phyloP scores from a whole-genome alignment of 2,888 invertebrate genomes.

The Lasioglossum leucozonium region DNA sequence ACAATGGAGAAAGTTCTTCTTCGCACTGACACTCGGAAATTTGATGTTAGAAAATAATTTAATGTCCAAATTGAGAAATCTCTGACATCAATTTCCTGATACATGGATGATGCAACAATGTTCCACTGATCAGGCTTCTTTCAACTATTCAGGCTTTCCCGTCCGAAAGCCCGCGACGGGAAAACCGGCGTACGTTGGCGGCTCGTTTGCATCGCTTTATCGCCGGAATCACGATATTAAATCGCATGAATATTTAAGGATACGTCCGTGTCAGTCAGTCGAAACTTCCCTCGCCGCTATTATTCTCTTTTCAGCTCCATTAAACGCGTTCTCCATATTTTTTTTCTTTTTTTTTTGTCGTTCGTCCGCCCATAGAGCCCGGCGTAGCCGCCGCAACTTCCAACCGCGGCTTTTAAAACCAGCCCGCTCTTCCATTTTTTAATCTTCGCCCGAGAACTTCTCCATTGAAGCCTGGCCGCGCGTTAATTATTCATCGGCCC shows the following conservation, averaged over 20 bases:
- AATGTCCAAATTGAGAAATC: too few relatives aligned
- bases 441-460: conserved; percentile 12
- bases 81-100: background rate
- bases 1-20: background rate
- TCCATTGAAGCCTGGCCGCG: conserved; percentile 1
- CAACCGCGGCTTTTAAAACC: conserved; percentile 9
- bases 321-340: conserved; percentile 59
- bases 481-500: conserved; percentile 1
- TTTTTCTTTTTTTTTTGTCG: conserved; percentile 42
- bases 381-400: conserved; percentile 9
- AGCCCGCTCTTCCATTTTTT: conserved; percentile 22
- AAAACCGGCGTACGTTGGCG: conserved; percentile 19
- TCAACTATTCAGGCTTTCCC: background rate
- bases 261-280: conserved; percentile 58
- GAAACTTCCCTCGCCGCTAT: conserved; percentile 67
- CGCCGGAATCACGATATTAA: conserved; percentile 63
- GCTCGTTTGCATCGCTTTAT: conserved; percentile 63
- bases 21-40: background rate
- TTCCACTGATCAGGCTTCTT: background rate
- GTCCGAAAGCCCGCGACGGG: background rate
- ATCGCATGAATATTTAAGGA: conserved; percentile 75
- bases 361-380: conserved; percentile 62
- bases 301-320: conserved; percentile 72
- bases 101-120: background rate
- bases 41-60: background rate